Conservation (phyloP, 2,888 invertebrate species). For the Spisula subtruncata region DNA sequence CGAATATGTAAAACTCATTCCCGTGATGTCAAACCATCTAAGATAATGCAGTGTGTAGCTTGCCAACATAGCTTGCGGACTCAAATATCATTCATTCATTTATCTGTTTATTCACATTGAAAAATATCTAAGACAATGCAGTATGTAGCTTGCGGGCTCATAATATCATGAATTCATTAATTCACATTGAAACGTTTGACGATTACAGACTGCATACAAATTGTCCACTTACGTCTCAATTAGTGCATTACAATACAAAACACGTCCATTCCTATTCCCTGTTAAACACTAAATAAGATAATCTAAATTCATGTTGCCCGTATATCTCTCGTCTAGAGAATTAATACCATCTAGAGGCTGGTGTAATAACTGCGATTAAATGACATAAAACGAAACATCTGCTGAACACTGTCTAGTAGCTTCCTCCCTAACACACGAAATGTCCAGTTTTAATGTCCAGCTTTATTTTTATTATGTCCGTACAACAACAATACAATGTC, state of each 20-base stretch:
- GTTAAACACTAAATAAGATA: neutral
- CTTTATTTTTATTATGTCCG: neutral
- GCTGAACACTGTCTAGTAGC: neutral
- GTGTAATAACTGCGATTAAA: neutral
- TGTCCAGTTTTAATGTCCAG: too few relatives aligned
- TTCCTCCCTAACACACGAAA: neutral
- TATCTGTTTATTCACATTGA: neutral
- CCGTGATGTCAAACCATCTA: neutral
- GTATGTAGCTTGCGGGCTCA: too few relatives aligned
- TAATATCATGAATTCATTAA: neutral
- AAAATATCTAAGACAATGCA: neutral
- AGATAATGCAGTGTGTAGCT: too few relatives aligned
- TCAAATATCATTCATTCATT: too few relatives aligned
- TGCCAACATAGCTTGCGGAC: neutral
- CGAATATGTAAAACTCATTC: neutral
- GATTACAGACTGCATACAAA: neutral
- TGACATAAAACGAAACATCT: neutral
- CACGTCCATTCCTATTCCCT: neutral
- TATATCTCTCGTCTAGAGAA: neutral
- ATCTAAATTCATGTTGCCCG: conserved; percentile 20
- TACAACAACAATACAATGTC: neutral
- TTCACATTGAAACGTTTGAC: neutral
- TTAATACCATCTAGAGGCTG: neutral
- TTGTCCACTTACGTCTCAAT: conserved; percentile 7
- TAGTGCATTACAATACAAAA: neutral